Base-by-base conservation (phyloP, 2,888 invertebrate species). In the Desoria tigrina region DNA sequence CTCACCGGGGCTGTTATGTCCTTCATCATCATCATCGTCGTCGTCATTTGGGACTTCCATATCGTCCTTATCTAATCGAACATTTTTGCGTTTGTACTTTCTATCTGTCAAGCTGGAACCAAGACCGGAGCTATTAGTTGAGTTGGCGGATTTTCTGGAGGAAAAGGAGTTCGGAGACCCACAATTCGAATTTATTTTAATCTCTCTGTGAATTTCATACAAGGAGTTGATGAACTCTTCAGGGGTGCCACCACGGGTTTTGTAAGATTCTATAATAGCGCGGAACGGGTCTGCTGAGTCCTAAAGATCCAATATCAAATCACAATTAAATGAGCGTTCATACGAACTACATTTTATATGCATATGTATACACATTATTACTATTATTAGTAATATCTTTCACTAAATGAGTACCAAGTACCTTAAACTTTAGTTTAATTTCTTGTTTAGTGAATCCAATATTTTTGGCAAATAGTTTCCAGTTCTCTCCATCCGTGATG, bases 371-470 rank as follows among this genome's bases (percentile, higher is more conserved):
- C 9, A 11, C 39, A 11, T 39, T 11, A 9, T 39, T 39, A 39
- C 9, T 11, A 39, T 11, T 9, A 39, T 39, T 39, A 11, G 39
- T 16, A 11, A 39, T 11, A 16, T 39, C 9, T 11, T 39, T 16
- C 16, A 39, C 39, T 11, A 9, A 16, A 39, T 16, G 9, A 39
- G 9, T 9, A 9, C 9, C 39, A 39, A 39, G 16, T 39, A 49
- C 49, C 27, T 53, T 53, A 27, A 53, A 53, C 7, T 24, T 18
- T 23, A 7, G 70, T 61, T 73, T 73, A 26, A 78, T 76, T 70
- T 79, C 78, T 61, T 72, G 74, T 18, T 77, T 76, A 4, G 77
- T 78, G 66, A 79, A 78, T 7, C 78, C 78, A 49, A 79, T 73
- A 45, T 77, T 74, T 32, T 71, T 69, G 6, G 78, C 79, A 68